Evolutionary conservation across 2,888 invertebrate genomes (phyloP).

Genomic region (Drosophila austrosaltans): DNA sequence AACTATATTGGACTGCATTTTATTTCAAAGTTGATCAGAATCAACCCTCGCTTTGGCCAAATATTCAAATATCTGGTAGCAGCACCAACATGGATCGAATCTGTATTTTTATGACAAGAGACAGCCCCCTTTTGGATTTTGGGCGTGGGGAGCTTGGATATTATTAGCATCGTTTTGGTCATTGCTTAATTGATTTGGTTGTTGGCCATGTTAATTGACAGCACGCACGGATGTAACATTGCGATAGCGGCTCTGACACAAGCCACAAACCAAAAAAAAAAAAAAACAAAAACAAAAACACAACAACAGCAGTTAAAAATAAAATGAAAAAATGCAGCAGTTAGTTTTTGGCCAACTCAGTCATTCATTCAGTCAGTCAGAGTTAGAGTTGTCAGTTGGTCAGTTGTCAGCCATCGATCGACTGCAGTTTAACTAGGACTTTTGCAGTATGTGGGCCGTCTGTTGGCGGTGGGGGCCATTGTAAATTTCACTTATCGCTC

Average conservation of each 20-base stretch:
- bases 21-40: no score
- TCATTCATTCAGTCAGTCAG: slow-evolving; percentile 43
- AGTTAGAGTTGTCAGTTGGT: slow-evolving; percentile 48
- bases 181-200: slow-evolving; percentile 70
- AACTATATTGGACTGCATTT: no score
- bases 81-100: slow-evolving; percentile 26
- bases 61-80: not conserved
- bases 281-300: not conserved
- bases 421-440: slow-evolving; percentile 11
- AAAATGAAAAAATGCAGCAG: slow-evolving; percentile 11
- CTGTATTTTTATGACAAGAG: slow-evolving; percentile 40
- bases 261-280: slow-evolving; percentile 20
- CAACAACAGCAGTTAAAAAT: no score
- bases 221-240: slow-evolving; percentile 69
- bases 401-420: slow-evolving; percentile 16
- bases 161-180: slow-evolving; percentile 67
- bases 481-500: slow-evolving; percentile 66
- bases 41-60: not conserved
- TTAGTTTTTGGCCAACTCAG: slow-evolving; percentile 35
- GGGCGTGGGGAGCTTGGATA: slow-evolving; percentile 30
- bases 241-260: slow-evolving; percentile 58
- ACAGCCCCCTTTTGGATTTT: slow-evolving; percentile 49
- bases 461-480: slow-evolving; percentile 27
- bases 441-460: slow-evolving; percentile 15
- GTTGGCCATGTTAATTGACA: slow-evolving; percentile 63